Conservation (phyloP, 2,888 invertebrate species). For the Diaphora mendica region DNA sequence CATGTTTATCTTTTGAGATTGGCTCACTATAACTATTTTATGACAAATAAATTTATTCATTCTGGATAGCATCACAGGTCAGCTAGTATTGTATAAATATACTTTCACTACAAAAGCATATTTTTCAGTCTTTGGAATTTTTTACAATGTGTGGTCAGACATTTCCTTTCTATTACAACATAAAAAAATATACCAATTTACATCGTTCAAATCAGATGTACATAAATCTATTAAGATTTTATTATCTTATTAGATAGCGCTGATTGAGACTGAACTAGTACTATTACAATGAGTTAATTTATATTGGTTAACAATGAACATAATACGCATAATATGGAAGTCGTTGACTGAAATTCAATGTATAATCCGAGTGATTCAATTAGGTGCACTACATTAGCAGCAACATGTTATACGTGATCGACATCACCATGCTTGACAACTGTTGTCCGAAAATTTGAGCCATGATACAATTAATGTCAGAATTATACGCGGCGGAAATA, state of each 20-base stretch:
- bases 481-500: background rate
- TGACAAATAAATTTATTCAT: no score
- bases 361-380: conserved; percentile 6
- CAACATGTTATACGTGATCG: background rate
- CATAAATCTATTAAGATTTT: background rate
- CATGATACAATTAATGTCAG: background rate
- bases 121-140: no score
- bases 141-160: no score
- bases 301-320: conserved; percentile 1
- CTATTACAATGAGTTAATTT: conserved; percentile 9
- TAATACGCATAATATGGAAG: background rate
- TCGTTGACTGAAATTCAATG: conserved; percentile 5
- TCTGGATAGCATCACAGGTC: no score
- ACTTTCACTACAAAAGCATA: no score
- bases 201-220: background rate
- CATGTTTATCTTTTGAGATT: no score
- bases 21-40: no score
- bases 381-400: background rate
- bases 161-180: no score
- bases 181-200: background rate
- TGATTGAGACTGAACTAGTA: background rate
- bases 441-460: background rate
- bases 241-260: background rate
- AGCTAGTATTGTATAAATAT: no score
- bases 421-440: background rate